Evolutionary conservation across 2,888 invertebrate species (phyloP), one percentile per base, ranked within the genome.

Genomic region (Lepidochitona cinerea): DNA sequence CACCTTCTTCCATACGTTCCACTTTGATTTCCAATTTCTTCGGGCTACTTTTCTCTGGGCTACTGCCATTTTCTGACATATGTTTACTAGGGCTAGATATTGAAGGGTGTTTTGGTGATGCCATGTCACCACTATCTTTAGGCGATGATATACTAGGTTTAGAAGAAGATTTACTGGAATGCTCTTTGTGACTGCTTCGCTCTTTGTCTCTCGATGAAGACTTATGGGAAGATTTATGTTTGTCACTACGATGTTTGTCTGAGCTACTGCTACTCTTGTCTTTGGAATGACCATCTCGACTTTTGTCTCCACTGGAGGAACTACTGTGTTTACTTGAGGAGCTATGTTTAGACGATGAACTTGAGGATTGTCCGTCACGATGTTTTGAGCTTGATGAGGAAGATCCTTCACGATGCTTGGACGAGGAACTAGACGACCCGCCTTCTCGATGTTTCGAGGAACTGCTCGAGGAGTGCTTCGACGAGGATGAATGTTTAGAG

Each of bases 381-480:
- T 70, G 52, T 41, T 65, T 70, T 18, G 68, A 59, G 36, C 71
- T 71, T 32, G 75, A 72, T 6, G 75, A 75, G 69, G 78, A 75
- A 65, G 75, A 79, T n/a, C 66, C 66, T 18, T 75, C 49, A 65
- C 70, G 73, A 67, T 74, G 53, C 29, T 66, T 74, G 70, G 72
- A 33, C 53, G 79, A 80, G 53, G 78, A 76, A 37, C 53, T 53
- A 59, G 70, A 49, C 37, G 33, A 32, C n/a, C 70, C 64, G 70
- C 79, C 73, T 14, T 78, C 75, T 41, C 79, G 76, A 23, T 70
- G 65, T 70, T 76, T 49, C 69, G 74, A 23, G 75, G 74, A 26
- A 75, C 75, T 73, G 1, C 67, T 67, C 7, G 72, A 72, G 32
- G 78, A 78, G 74, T 76, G 74, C n/a, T n/a, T n/a, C 1, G 75